Base-by-base conservation (phyloP, 2,888 invertebrate genomes). In the Cryptocephalus moraei region DNA sequence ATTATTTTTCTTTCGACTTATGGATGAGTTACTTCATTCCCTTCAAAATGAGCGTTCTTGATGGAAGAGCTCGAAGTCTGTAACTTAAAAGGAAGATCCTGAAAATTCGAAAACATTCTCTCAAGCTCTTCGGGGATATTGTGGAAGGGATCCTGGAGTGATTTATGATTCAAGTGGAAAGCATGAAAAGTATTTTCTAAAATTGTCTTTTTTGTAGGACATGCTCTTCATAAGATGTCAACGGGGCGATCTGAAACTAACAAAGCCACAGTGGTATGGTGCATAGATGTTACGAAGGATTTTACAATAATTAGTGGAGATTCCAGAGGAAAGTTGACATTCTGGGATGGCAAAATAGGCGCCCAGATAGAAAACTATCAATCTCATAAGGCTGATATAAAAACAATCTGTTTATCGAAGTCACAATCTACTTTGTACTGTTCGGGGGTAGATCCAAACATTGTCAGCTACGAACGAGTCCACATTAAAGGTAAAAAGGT, bases 301-400 rank as follows among this genome's bases (percentile, higher is more conserved):
- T 84, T 91, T 60, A 83, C 85, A 8, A 81, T 95, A 39, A 80
- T 92, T 10, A 86, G 88, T 50, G 94, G 94, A 0, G 95, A 95
- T 66, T 89, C 89, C 0, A 74, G 85, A 32, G 95, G 95, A 0
- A 79, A 81, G 60, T 75, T 92, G 1, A 85, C 84, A 12, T 85
- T 95, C 63, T 95, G 93, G 93, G 91, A 93, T 73, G 86, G 86
- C 9, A 76, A 75, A 49, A 70, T 81, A 45, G 93, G 91, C 9
- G 81, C 87, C 8, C 79, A 87, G 62, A 77, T 90, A 48, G 88
- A 88, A 68, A 81, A 82, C 51, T 82, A 84, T 56, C 81, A 84
- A 55, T 86, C 86, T 41, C 87, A 93, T 62, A 83, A 83, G 58
- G 84, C 86, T 0, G 91, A 92, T 69, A 82, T 95, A 39, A 73